These are phyloP conservation scores for Nemoura dubitans DNA, from an alignment of 2,888 invertebrate genomes.

Conservation along the genomic window DNA sequence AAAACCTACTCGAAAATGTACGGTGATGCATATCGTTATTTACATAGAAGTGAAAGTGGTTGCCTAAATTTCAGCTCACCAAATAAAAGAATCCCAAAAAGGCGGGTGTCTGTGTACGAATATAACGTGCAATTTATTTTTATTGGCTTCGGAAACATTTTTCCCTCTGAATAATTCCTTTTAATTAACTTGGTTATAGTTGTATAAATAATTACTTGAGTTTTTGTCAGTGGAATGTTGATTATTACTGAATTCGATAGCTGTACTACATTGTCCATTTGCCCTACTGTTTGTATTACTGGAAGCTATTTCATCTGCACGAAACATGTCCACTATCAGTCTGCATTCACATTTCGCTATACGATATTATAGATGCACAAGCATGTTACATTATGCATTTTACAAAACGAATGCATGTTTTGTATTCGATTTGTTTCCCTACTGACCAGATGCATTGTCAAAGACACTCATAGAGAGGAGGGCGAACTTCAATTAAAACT, in stretches of 20 bases:
- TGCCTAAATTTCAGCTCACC: too few species aligned
- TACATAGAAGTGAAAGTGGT: too few species aligned
- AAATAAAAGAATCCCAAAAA: too few species aligned
- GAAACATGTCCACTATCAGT: not conserved
- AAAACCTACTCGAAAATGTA: too few species aligned
- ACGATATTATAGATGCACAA: not conserved
- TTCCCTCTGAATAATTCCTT: not conserved
- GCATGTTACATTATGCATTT: not conserved
- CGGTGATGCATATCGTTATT: too few species aligned
- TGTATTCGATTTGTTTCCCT: not conserved
- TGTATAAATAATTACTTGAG: not conserved
- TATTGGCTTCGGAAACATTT: too few species aligned
- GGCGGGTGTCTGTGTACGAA: too few species aligned
- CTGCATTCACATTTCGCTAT: not conserved
- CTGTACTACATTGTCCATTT: not conserved
- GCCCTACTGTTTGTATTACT: not conserved
- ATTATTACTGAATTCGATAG: not conserved
- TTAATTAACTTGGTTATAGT: not conserved
- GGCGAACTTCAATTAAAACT: not conserved
- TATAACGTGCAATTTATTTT: too few species aligned
- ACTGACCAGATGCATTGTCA: not conserved
- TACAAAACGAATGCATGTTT: not conserved
- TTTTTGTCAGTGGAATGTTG: not conserved
- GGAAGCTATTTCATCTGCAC: not conserved
- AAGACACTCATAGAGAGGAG: not conserved